Evolutionary conservation across 1,140 invertebrate species (phyloP).

Genomic region (Formica selysi): DNA sequence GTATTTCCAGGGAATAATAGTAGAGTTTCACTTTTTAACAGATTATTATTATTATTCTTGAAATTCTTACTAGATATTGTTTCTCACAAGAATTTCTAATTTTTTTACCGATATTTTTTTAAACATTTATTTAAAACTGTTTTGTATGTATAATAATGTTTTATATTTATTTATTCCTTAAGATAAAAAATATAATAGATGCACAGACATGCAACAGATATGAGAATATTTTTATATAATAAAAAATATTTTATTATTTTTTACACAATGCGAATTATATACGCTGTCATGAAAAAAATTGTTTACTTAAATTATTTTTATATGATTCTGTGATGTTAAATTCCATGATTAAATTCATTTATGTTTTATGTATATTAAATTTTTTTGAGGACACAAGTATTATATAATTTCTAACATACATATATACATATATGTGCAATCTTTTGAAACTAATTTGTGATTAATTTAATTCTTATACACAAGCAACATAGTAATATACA

Average conservation of each 20-base stretch:
- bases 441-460: constrained; percentile 29
- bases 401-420: constrained; percentile 13
- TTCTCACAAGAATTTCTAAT: neutral
- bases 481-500: neutral
- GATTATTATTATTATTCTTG: neutral
- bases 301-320: constrained; percentile 12
- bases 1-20: neutral
- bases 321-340: constrained; percentile 5
- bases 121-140: neutral
- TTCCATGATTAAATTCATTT: neutral
- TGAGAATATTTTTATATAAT: constrained; percentile 44
- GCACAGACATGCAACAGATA: neutral
- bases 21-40: neutral
- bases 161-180: constrained; percentile 14
- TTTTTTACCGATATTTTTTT: neutral
- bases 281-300: constrained; percentile 1
- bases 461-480: constrained; percentile 1
- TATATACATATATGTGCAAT: constrained; percentile 28
- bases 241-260: constrained; percentile 64
- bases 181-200: neutral
- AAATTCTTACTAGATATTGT: neutral
- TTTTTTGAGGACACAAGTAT: neutral
- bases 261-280: constrained; percentile 21
- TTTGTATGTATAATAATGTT: constrained; percentile 2
- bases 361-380: neutral